These are phyloP conservation scores for Rhinophrynus dorsalis DNA, from an alignment of 2,797 vertebrate species.

Conservation along the genomic window DNA sequence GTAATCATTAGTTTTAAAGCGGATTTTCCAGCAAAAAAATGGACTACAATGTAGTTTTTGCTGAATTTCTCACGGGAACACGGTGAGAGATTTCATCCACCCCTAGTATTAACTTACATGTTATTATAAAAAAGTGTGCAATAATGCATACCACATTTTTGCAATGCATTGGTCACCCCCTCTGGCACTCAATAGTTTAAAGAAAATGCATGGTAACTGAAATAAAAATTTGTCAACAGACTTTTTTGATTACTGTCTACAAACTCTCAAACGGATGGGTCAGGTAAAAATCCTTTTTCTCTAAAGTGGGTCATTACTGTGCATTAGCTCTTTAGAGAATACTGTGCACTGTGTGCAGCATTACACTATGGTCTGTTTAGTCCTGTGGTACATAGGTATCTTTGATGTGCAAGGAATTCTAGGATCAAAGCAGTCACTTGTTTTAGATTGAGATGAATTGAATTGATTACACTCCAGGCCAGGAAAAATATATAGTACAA, in stretches of 20 bases:
- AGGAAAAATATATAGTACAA: slow-evolving; percentile 55
- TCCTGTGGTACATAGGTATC: slow-evolving; percentile 54
- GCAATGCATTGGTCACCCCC: too few relatives aligned
- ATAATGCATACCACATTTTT: too few relatives aligned
- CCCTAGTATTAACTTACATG: too few relatives aligned
- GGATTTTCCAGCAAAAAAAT: too few relatives aligned
- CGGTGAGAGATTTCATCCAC: too few relatives aligned
- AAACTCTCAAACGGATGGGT: slow-evolving; percentile 19
- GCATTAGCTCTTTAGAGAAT: slow-evolving; percentile 46
- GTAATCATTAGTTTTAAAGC: too few relatives aligned
- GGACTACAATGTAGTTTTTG: too few relatives aligned
- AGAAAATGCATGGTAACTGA: background rate
- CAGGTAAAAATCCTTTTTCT: slow-evolving; percentile 30
- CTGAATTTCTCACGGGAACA: too few relatives aligned
- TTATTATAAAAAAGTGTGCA: too few relatives aligned
- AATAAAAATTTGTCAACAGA: background rate
- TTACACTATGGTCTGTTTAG: slow-evolving; percentile 53
- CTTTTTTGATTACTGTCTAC: slow-evolving; percentile 20
- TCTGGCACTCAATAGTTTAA: too few relatives aligned
- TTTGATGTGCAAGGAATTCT: slow-evolving; percentile 66
- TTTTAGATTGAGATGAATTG: slow-evolving; percentile 63
- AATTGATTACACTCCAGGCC: slow-evolving; percentile 60
- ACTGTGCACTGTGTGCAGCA: slow-evolving; percentile 32
- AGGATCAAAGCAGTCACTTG: slow-evolving; percentile 64
- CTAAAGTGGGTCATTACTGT: slow-evolving; percentile 41